Evolutionary conservation across 2,888 invertebrate genomes (phyloP).

Genomic region (Stomorhina lunata): DNA sequence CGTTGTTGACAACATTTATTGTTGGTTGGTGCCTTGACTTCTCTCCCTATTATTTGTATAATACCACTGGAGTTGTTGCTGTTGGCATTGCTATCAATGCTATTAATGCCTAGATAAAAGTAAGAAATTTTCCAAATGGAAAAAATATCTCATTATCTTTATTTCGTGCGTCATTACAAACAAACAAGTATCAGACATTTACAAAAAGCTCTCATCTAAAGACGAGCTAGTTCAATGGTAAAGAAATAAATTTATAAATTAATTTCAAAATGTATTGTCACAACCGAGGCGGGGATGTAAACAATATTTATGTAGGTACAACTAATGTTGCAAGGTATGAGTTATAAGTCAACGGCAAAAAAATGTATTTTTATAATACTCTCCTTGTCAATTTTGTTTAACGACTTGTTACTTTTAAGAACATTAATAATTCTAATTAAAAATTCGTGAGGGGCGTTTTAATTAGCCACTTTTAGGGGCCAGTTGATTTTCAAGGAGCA

Average conservation of each 20-base stretch:
- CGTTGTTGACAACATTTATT: conserved; percentile 41
- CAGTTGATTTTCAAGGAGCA: neutral
- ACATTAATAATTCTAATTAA: conserved; percentile 25
- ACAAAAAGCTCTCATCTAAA: neutral
- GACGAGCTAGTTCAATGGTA: neutral
- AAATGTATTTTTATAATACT: neutral
- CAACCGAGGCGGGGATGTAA: neutral
- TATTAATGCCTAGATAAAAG: conserved; percentile 44
- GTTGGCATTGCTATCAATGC: conserved; percentile 22
- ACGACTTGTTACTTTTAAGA: neutral
- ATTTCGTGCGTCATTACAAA: conserved; percentile 31
- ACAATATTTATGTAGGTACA: neutral
- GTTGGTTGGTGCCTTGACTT: conserved; percentile 12
- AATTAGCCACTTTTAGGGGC: conserved; percentile 28
- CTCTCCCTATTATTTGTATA: conserved; percentile 10
- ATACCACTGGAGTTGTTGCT: no score
- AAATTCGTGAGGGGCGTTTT: conserved; percentile 29
- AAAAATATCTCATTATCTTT: conserved; percentile 38
- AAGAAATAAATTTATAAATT: conserved; percentile 1
- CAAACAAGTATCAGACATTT: neutral
- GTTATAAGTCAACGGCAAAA: neutral
- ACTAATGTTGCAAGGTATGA: no score
- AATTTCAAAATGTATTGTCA: conserved; percentile 25
- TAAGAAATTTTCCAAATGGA: conserved; percentile 21
- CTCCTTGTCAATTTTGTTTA: neutral